These are phyloP conservation scores for Cyanocitta stelleri DNA, from an alignment of 2,113 vertebrate species.

Conservation along the genomic window DNA sequence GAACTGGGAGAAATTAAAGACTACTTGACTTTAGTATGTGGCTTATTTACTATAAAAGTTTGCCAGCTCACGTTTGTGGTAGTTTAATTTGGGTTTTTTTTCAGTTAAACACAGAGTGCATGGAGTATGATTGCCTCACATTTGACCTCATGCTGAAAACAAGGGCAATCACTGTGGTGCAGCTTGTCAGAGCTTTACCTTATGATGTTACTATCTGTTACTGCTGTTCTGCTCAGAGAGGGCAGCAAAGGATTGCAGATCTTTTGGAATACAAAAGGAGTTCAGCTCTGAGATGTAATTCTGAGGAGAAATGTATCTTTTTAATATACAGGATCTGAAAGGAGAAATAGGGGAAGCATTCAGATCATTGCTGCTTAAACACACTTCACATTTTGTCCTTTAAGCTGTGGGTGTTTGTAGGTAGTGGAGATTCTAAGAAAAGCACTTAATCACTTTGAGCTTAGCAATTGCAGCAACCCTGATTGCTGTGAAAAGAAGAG, in stretches of 20 bases:
- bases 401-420: neutral
- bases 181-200: neutral
- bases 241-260: neutral
- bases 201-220: neutral
- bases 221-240: neutral
- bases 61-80: neutral
- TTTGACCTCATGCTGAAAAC: neutral
- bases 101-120: neutral
- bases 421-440: neutral
- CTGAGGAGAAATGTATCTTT: neutral
- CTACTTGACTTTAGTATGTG: neutral
- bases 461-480: neutral
- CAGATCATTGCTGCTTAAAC: neutral
- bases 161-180: neutral
- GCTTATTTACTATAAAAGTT: neutral
- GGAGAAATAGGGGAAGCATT: neutral
- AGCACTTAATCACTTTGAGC: neutral
- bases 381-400: neutral
- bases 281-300: neutral
- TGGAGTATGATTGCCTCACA: neutral
- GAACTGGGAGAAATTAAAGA: neutral
- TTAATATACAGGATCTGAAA: neutral
- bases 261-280: neutral
- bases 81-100: neutral
- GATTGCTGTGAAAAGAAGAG: neutral